Evolutionary conservation across 2,113 vertebrate species (phyloP).

Genomic region (Proterorhinus semilunaris): DNA sequence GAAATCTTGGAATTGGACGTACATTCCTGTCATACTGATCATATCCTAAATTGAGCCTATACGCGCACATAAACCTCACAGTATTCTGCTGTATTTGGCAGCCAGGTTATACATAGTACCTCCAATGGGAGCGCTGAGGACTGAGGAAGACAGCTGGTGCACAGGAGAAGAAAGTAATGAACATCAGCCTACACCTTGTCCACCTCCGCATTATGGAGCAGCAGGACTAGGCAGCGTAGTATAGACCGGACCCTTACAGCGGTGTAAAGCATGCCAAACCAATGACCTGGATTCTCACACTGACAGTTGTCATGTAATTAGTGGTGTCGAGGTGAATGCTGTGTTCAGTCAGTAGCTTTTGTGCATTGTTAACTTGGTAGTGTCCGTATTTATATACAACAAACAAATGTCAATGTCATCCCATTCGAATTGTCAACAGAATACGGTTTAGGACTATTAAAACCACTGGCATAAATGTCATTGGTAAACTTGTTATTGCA

Average conservation of each 20-base stretch:
- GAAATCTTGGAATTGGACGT: conserved; percentile 37
- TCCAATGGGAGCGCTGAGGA: conserved; percentile 46
- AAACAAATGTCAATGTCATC: no score
- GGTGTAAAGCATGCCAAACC: conserved; percentile 45
- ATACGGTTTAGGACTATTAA: no score
- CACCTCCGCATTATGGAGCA: conserved; percentile 62
- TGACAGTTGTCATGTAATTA: conserved; percentile 57
- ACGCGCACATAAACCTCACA: conserved; percentile 20
- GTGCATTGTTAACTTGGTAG: conserved; percentile 15
- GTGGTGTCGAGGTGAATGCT: conserved; percentile 33
- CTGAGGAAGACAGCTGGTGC: conserved; percentile 52
- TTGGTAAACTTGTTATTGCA: no score
- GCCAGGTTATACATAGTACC: conserved; percentile 60
- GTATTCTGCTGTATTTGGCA: conserved; percentile 55
- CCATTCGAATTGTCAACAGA: no score
- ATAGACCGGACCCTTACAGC: conserved; percentile 53
- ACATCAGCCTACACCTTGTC: conserved; percentile 71
- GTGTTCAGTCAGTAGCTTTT: conserved; percentile 22
- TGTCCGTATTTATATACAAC: conserved; percentile 5
- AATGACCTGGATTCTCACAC: conserved; percentile 56
- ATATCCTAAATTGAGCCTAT: conserved; percentile 34
- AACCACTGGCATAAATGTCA: no score
- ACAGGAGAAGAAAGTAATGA: conserved; percentile 64
- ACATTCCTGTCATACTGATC: conserved; percentile 41
- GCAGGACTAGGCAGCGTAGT: conserved; percentile 51